Evolutionary conservation across 2,888 invertebrate genomes (phyloP).

Genomic region (Heliconius ethilla): DNA sequence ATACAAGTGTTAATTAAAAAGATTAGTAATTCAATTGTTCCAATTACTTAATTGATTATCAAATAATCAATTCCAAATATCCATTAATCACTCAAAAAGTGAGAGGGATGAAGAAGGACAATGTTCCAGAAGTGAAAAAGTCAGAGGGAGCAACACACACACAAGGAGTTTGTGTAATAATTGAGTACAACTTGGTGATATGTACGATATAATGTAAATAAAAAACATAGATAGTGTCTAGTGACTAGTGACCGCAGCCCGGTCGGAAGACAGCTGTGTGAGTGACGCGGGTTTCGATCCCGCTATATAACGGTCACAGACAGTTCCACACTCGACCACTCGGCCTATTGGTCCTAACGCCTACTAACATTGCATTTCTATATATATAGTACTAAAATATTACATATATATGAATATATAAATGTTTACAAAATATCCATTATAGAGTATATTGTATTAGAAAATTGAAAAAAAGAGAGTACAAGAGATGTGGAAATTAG

Average conservation of each 20-base stretch:
- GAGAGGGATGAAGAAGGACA: slow-evolving; percentile 24
- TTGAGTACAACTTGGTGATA: slow-evolving; percentile 48
- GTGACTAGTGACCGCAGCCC: slow-evolving; percentile 14
- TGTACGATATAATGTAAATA: slow-evolving; percentile 46
- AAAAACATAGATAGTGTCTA: slow-evolving; percentile 25
- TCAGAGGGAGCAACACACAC: slow-evolving; percentile 37
- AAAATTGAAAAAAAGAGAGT: slow-evolving; percentile 7
- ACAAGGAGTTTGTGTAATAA: slow-evolving; percentile 27
- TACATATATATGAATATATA: slow-evolving; percentile 9
- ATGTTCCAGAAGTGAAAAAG: slow-evolving; percentile 44
- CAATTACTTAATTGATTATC: background rate
- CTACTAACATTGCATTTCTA: background rate
- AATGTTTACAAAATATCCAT: slow-evolving; percentile 19
- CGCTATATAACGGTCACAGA: slow-evolving; percentile 12
- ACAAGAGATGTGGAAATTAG: background rate
- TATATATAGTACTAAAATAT: slow-evolving; percentile 9
- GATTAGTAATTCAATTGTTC: background rate
- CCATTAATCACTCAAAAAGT: background rate
- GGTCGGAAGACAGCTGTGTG: slow-evolving; percentile 20
- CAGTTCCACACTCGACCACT: slow-evolving; percentile 13
- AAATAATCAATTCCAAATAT: background rate
- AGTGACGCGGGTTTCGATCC: background rate
- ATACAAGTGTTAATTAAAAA: background rate
- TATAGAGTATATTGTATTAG: slow-evolving; percentile 5
- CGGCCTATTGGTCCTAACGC: background rate